Conservation (phyloP, 2,888 invertebrate species). For the Netelia inedita region DNA sequence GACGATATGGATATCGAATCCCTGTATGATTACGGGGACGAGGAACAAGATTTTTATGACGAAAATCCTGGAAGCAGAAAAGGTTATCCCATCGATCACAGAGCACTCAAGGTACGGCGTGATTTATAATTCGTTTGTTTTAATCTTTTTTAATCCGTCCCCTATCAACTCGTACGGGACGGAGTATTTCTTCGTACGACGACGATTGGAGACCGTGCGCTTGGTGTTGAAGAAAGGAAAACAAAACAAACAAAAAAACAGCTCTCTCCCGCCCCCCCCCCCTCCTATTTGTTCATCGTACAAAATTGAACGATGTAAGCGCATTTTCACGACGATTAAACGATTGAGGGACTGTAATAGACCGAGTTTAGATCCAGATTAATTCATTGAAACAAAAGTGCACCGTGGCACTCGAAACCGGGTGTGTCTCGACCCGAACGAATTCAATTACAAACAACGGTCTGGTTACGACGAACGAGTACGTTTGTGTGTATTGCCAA, state of each 20-base stretch:
- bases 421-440: conserved; percentile 71
- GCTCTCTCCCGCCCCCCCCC: no score
- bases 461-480: conserved; percentile 37
- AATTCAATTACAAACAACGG: conserved; percentile 76
- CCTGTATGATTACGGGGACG: conserved; percentile 89
- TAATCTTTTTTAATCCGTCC: background rate
- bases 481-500: conserved; percentile 11
- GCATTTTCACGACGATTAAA: conserved; percentile 58
- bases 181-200: no score
- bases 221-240: background rate
- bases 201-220: no score
- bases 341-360: conserved; percentile 47
- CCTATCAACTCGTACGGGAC: background rate
- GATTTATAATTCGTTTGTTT: conserved; percentile 9
- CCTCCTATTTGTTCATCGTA: background rate
- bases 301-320: conserved; percentile 14
- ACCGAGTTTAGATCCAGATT: conserved; percentile 61
- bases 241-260: background rate
- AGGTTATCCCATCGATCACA: conserved; percentile 82
- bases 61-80: conserved; percentile 86
- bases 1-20: conserved; percentile 85
- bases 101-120: conserved; percentile 81
- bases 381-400: conserved; percentile 69
- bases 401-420: conserved; percentile 39
- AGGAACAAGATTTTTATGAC: conserved; percentile 91